Conservation (phyloP, 2,797 vertebrate genomes). For the Microctenopoma lineatum region DNA sequence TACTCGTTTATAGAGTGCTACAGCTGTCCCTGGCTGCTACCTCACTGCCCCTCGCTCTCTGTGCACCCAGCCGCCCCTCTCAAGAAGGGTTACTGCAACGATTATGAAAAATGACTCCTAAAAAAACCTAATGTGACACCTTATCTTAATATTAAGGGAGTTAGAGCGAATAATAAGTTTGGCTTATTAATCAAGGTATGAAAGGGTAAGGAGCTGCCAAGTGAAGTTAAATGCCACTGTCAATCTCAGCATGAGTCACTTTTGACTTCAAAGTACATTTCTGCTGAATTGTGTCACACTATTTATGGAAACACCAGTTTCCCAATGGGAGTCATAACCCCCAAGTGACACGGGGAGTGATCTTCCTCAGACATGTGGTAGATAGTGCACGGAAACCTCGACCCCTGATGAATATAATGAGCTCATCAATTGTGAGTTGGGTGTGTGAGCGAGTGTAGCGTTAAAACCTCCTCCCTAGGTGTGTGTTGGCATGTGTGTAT, state of each 20-base stretch:
- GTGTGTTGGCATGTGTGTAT: conserved; percentile 6
- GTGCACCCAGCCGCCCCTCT: conserved; percentile 60
- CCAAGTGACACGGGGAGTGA: conserved; percentile 15
- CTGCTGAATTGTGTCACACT: conserved; percentile 47
- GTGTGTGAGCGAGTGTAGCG: not conserved
- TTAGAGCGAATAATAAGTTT: conserved; percentile 79
- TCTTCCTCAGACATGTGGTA: conserved; percentile 13
- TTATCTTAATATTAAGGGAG: conserved; percentile 77
- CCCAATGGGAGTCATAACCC: conserved; percentile 36
- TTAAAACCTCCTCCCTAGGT: conserved; percentile 6
- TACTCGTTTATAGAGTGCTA: conserved; percentile 77
- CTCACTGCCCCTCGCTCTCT: conserved; percentile 55
- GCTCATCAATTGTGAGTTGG: conserved; percentile 7
- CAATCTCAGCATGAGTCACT: conserved; percentile 68
- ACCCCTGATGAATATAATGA: conserved; percentile 27
- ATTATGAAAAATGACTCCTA: conserved; percentile 81
- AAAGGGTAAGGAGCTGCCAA: conserved; percentile 75
- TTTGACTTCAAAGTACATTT: conserved; percentile 60
- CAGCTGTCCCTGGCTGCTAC: conserved; percentile 61
- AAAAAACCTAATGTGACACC: conserved; percentile 73
- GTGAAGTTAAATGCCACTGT: conserved; percentile 79
- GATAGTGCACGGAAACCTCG: conserved; percentile 2
- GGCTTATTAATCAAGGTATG: conserved; percentile 78
- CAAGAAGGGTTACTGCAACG: conserved; percentile 73
- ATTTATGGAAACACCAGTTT: conserved; percentile 57